Conservation (phyloP, 92 coral and sea anemone species). For the Siderastrea siderea region DNA sequence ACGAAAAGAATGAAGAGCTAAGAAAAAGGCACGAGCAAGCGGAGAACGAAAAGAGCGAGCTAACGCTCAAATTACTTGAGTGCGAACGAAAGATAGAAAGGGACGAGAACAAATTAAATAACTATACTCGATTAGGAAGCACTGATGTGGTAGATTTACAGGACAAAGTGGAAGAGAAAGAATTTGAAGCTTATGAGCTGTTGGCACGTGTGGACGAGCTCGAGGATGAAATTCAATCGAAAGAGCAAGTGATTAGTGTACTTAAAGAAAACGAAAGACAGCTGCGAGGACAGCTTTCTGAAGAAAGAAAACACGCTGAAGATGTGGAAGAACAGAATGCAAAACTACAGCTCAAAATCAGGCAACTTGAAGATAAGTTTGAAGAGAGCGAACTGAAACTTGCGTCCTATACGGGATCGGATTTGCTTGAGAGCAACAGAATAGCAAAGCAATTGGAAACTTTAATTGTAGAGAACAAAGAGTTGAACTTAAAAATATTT, state of each 20-base stretch:
- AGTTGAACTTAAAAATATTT: slow-evolving; percentile 42
- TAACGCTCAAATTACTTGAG: slow-evolving; percentile 48
- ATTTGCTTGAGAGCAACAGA: slow-evolving; percentile 32
- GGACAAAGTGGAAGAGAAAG: slow-evolving; percentile 59
- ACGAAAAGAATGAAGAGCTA: slow-evolving; percentile 74
- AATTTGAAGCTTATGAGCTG: slow-evolving; percentile 56
- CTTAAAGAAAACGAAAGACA: slow-evolving; percentile 21
- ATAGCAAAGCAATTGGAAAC: slow-evolving; percentile 37
- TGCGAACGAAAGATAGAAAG: slow-evolving; percentile 44
- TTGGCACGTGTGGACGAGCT: slow-evolving; percentile 51
- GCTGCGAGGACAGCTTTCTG: slow-evolving; percentile 27
- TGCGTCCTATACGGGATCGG: slow-evolving; percentile 49
- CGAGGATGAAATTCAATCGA: slow-evolving; percentile 58
- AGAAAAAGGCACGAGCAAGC: slow-evolving; percentile 74
- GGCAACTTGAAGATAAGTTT: slow-evolving; percentile 32
- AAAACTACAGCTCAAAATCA: slow-evolving; percentile 32
- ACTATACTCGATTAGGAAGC: background rate
- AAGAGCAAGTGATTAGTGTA: slow-evolving; percentile 3
- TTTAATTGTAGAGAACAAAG: slow-evolving; percentile 43
- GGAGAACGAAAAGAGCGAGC: slow-evolving; percentile 67
- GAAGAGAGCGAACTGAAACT: slow-evolving; percentile 47
- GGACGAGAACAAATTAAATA: slow-evolving; percentile 28
- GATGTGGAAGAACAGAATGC: slow-evolving; percentile 39
- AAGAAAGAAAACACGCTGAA: slow-evolving; percentile 35
- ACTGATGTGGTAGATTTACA: slow-evolving; percentile 29